Evolutionary conservation across 2,888 invertebrate genomes (phyloP).

Genomic region (Laspeyria flexula): DNA sequence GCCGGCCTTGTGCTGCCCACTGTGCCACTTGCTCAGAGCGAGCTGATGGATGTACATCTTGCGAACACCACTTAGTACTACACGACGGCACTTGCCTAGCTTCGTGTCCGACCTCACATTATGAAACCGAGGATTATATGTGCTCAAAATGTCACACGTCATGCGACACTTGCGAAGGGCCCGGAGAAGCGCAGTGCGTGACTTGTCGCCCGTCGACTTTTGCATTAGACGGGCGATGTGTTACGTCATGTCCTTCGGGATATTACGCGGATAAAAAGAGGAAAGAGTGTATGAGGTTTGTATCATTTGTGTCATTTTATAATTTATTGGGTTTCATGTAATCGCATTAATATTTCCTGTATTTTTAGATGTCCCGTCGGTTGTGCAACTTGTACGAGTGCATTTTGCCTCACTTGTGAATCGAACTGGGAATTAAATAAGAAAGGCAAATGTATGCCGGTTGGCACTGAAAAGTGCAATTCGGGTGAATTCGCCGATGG

Average conservation of each 20-base stretch:
- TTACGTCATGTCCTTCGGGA: constrained; percentile 90
- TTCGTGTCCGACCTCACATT: constrained; percentile 92
- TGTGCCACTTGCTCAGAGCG: constrained; percentile 94
- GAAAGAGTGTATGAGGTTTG: constrained; percentile 90
- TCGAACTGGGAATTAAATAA: constrained; percentile 91
- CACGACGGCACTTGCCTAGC: constrained; percentile 93
- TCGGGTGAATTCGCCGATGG: constrained; percentile 87
- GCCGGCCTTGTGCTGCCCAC: constrained; percentile 94
- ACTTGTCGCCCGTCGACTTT: constrained; percentile 91
- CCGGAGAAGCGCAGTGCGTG: constrained; percentile 92
- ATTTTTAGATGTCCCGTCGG: constrained; percentile 89
- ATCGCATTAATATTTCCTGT: constrained; percentile 16
- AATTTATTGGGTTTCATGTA: constrained; percentile 10
- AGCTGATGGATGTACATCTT: constrained; percentile 93
- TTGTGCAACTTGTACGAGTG: constrained; percentile 90
- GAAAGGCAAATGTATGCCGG: constrained; percentile 90
- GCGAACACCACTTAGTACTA: constrained; percentile 94
- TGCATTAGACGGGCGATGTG: constrained; percentile 90
- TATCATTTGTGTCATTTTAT: constrained; percentile 34
- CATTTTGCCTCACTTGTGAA: constrained; percentile 91
- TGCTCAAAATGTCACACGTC: constrained; percentile 92
- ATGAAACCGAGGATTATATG: constrained; percentile 94
- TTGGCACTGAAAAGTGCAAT: constrained; percentile 89
- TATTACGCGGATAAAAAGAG: constrained; percentile 92
- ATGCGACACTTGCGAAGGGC: constrained; percentile 93